These are phyloP conservation scores for Budorcas taxicolor DNA, from an alignment of 2,113 vertebrate species.

Conservation along the genomic window DNA sequence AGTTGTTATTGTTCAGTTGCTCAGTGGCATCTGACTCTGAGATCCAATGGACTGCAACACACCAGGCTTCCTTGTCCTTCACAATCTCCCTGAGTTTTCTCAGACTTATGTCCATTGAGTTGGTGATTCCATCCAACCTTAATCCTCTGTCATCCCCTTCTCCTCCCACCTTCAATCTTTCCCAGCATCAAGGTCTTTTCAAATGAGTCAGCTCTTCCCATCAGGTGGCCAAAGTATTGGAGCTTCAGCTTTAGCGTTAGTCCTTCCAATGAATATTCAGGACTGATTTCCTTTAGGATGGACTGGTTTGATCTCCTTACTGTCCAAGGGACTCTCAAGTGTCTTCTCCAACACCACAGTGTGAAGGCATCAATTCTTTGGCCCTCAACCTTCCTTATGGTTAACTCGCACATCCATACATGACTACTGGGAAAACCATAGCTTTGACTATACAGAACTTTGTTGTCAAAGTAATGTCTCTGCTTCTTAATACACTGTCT, in stretches of 20 bases:
- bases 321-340: neutral
- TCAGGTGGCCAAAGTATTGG: neutral
- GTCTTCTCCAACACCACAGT: neutral
- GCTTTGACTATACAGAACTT: neutral
- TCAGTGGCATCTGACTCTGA: neutral
- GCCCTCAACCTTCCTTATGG: neutral
- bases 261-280: neutral
- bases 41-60: neutral
- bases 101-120: neutral
- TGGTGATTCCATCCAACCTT: neutral
- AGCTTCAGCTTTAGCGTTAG: neutral
- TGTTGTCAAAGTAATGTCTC: neutral
- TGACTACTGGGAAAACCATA: neutral
- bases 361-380: neutral
- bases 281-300: neutral
- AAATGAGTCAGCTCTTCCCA: neutral
- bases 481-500: neutral
- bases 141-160: neutral
- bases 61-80: neutral
- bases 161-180: neutral
- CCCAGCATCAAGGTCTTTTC: neutral
- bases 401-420: neutral
- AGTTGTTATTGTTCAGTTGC: neutral
- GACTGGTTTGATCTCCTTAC: neutral
- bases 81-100: neutral